Percentiles rank a stretch among this genome's conserved stretches.
Evolutionary conservation across 2,888 invertebrate genomes (phyloP).

Genomic region (Palloptera scutellata): DNA sequence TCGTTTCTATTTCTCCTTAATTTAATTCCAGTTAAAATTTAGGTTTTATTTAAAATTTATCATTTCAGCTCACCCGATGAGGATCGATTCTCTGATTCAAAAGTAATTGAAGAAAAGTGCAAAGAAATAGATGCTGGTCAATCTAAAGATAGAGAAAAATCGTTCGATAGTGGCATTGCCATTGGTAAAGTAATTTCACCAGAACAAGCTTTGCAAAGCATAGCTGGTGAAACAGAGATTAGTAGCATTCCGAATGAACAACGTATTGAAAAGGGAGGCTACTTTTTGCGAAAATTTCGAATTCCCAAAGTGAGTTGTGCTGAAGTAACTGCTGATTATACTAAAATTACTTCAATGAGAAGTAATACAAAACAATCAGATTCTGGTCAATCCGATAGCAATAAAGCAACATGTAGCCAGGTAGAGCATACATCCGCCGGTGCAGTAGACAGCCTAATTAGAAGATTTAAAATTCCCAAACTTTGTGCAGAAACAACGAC

Average conservation of each 20-base stretch:
- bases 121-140: not conserved
- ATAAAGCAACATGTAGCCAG: too few relatives aligned
- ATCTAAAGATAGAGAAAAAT: not conserved
- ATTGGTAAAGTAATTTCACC: not conserved
- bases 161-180: not conserved
- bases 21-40: not conserved
- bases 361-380: too few relatives aligned
- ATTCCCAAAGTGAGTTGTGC: too few relatives aligned
- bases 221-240: not conserved
- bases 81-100: slow-evolving; percentile 39
- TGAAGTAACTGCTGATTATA: too few relatives aligned
- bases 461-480: slow-evolving; percentile 41
- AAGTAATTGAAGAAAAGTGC: slow-evolving; percentile 1
- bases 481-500: slow-evolving; percentile 10
- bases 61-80: slow-evolving; percentile 43
- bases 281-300: too few relatives aligned
- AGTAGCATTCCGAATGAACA: too few relatives aligned
- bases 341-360: too few relatives aligned
- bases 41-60: too few relatives aligned
- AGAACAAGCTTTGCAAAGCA: not conserved
- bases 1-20: not conserved
- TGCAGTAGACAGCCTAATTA: slow-evolving; percentile 8
- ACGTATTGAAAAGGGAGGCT: too few relatives aligned
- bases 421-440: not conserved
- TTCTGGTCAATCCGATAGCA: too few relatives aligned